These are phyloP conservation scores for Ctenoplectra terminalis DNA, from an alignment of 1,140 invertebrate genomes.

Conservation along the genomic window DNA sequence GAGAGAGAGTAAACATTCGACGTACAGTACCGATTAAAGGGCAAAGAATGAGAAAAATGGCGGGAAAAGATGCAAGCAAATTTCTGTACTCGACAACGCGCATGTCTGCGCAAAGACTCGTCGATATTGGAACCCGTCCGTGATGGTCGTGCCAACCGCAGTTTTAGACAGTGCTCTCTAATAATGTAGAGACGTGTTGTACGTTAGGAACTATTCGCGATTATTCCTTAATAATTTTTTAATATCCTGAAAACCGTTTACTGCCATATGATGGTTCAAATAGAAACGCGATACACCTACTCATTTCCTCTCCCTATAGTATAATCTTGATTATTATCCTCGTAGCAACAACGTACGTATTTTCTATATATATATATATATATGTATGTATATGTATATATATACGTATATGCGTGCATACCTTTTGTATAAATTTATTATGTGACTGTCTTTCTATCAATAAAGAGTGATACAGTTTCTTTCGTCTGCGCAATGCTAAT, in stretches of 20 bases:
- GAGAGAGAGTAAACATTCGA: constrained; percentile 20
- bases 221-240: constrained; percentile 1
- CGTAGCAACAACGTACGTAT: constrained; percentile 51
- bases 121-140: constrained; percentile 63
- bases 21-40: neutral
- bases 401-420: neutral
- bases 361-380: constrained; percentile 33
- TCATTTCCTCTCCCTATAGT: constrained; percentile 34
- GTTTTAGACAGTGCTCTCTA: constrained; percentile 40
- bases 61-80: constrained; percentile 62
- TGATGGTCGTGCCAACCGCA: constrained; percentile 37
- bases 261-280: neutral
- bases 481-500: constrained; percentile 6
- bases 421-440: constrained; percentile 60
- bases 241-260: constrained; percentile 15
- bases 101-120: constrained; percentile 54
- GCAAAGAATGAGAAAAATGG: constrained; percentile 60
- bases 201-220: constrained; percentile 20
- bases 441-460: constrained; percentile 62
- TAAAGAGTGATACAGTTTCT: constrained; percentile 53
- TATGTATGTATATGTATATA: neutral
- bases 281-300: constrained; percentile 16
- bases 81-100: constrained; percentile 36
- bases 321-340: constrained; percentile 46
- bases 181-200: constrained; percentile 48